These are phyloP conservation scores for Helleia helle DNA, from an alignment of 2,888 invertebrate genomes.

Conservation along the genomic window DNA sequence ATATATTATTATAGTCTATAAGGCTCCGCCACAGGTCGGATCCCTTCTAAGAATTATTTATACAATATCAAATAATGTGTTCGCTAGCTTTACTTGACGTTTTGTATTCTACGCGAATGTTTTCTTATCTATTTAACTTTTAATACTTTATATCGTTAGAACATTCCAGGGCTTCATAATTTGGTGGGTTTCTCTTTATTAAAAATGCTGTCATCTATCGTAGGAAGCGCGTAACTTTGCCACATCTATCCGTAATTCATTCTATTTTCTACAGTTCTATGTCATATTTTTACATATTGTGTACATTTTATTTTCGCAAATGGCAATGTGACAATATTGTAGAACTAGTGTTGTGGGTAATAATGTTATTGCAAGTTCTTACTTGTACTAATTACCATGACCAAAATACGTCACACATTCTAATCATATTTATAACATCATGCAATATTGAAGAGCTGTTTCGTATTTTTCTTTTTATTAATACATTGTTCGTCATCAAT, in stretches of 20 bases:
- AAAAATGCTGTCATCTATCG: background rate
- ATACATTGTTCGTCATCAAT: too few relatives aligned
- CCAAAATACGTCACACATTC: constrained; percentile 3
- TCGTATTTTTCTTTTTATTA: background rate
- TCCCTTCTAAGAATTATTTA: background rate
- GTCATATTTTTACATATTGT: background rate
- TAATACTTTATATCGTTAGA: constrained; percentile 14
- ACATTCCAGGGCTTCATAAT: constrained; percentile 50
- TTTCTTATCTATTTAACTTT: constrained; percentile 1
- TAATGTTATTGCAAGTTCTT: too few relatives aligned
- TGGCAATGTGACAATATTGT: constrained; percentile 7
- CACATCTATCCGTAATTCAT: too few relatives aligned
- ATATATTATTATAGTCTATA: background rate
- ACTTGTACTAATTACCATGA: too few relatives aligned
- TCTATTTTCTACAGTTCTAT: background rate
- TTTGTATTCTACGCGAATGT: background rate
- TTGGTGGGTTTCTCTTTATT: constrained; percentile 35
- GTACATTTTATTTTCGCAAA: too few relatives aligned
- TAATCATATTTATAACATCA: background rate
- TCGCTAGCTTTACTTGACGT: constrained; percentile 12
- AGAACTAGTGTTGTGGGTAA: background rate
- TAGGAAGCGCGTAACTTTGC: background rate
- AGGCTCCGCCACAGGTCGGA: background rate
- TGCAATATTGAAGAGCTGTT: constrained; percentile 3
- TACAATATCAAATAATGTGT: constrained; percentile 9